Evolutionary conservation across 37 sponge, comb jelly and placozoan genomes (phyloP), one percentile per base, ranked within the genome.

Genomic region (Hexactinellida sp.): DNA sequence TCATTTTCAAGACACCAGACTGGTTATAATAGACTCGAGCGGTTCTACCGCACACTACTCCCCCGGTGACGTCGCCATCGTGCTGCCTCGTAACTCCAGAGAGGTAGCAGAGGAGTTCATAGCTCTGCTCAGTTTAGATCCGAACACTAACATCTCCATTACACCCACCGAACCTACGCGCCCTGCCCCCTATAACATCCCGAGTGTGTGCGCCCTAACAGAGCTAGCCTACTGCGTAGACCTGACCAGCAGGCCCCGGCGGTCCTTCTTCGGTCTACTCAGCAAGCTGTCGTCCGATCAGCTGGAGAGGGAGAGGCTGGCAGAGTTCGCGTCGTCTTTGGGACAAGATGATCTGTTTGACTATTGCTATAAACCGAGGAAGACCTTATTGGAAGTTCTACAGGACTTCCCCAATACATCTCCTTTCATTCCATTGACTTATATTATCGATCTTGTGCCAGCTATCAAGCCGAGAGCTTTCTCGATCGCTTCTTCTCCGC

Each of bases 1-100:
- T 32, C 99, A 98, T 86, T 95, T 98, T 37, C 99, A 98, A 87
- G 99, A 98, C 89, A 96, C 95, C 0, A 85, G 99, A 37, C 89
- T 95, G 55, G 85, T 98, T n/a, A 87, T 88, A 36, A 76, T 98
- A 30, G 92, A 92, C 83, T 37, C 95, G 36, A 24, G 55, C 16
- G 90, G 71, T 16, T 90, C 94, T 39, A 85, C 83, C 55, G 86
- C 91, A 35, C 83, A 84, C 91, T 91, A 0, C 38, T 34, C 35
- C 0, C 91, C 97, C 52, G 97, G 97, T 28, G 94, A 96, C 88
- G 94, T 96, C 39, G 51, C 94, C 55, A 96, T 96, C 94, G 54
- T 96, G 0, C 90, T 85, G 47, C 97, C 97, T 10, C 89, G 89
- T 87, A 96, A 96, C 84, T 76, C 85, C 19, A 41, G 36, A 1